Evolutionary conservation across 2,888 invertebrate genomes (phyloP), one percentile per base, ranked within the genome.

Genomic region (Quadroppia sp.): DNA sequence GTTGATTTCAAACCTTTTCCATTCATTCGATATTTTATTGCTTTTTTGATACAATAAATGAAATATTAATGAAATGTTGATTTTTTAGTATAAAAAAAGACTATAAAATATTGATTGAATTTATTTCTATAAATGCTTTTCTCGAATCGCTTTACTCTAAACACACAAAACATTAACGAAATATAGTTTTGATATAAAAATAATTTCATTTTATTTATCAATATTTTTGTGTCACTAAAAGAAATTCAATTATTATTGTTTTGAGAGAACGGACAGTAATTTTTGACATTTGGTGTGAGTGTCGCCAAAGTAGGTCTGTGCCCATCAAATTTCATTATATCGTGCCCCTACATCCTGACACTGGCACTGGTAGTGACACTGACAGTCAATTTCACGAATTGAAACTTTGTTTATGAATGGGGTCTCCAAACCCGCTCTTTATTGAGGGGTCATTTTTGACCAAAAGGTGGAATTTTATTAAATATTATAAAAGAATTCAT

Each of bases 271-370:
- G 32, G 61, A 9, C 11, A 64, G 36, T 64, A 20, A 64, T 64
- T 13, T 23, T 56, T 69, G 17, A 30, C 59, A 17, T 59, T 59
- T 59, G 59, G 59, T 30, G 4, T 7, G 15, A n/a, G 17, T 59
- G 45, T 69, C 69, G 69, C 69, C 69, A 69, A 69, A 42, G 45
- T 40, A n/a, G 36, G 69, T 45, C 69, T 69, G 25, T 59, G 69
- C n/a, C 64, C 69, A 69, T 69, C 69, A 42, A 69, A 69, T 69
- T 45, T 45, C 69, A 69, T 69, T 69, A 69, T 45, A 40, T 32
- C 40, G 64, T 64, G 64, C 30, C 64, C 61, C 45, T 2, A 64
- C 64, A 69, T 69, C 42, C 42, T 69, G 69, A 42, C 61, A 64
- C 61, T 36, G 42, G 69, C 36, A 40, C 32, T 61, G 4, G 23